phyloP scores from a whole-genome alignment of 1,140 invertebrate species.

The Heliconius himera region DNA sequence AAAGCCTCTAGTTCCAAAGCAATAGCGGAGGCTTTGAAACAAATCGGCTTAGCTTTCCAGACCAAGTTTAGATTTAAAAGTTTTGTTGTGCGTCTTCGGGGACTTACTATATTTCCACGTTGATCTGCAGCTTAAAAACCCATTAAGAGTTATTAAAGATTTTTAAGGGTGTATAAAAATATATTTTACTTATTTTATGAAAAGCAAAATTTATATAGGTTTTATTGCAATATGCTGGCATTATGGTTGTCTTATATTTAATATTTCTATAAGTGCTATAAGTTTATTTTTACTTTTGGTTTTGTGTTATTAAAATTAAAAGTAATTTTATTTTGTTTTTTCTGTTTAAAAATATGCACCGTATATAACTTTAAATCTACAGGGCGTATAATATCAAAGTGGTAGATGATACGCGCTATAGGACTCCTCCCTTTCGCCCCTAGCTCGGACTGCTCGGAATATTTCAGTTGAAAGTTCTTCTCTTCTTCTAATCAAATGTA shows the following conservation, averaged over 20 bases:
- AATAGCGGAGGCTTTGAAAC: conserved; percentile 12
- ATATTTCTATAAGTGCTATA: too few species aligned
- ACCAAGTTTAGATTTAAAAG: conserved; percentile 16
- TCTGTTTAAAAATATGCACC: too few species aligned
- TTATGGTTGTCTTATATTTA: too few species aligned
- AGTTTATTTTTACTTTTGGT: too few species aligned
- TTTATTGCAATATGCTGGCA: too few species aligned
- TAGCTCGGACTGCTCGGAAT: not conserved
- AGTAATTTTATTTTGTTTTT: too few species aligned
- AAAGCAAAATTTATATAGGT: not conserved
- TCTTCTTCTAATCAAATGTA: not conserved
- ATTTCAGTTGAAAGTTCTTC: not conserved
- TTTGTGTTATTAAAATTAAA: too few species aligned
- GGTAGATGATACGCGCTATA: too few species aligned
- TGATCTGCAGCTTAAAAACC: not conserved
- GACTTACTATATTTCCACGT: not conserved
- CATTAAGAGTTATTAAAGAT: conserved; percentile 2
- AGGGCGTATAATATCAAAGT: too few species aligned
- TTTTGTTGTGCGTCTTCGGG: conserved; percentile 10
- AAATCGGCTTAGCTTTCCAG: conserved; percentile 22
- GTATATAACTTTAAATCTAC: too few species aligned
- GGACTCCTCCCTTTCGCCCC: conserved; percentile 27
- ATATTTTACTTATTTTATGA: not conserved
- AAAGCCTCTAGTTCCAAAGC: not conserved
- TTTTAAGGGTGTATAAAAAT: not conserved